Evolutionary conservation across 2,888 invertebrate genomes (phyloP).

Genomic region (Latheticus oryzae): DNA sequence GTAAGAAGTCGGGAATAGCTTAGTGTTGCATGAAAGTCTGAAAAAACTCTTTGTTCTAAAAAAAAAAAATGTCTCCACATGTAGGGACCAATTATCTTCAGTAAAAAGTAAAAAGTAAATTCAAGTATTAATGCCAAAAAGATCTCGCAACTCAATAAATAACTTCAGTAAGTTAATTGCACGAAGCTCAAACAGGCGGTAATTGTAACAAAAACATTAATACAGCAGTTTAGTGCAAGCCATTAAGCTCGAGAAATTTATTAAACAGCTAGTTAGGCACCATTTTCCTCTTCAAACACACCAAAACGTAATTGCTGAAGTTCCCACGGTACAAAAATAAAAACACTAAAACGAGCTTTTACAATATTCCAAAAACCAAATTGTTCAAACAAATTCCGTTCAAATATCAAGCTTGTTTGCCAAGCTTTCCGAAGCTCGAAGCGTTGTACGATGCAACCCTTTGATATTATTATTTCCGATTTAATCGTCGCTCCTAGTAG

Average conservation of each 20-base stretch:
- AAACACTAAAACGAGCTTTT: neutral
- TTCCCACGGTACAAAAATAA: constrained; percentile 1
- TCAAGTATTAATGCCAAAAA: too few relatives aligned
- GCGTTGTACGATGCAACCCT: constrained; percentile 11
- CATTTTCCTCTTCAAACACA: constrained; percentile 9
- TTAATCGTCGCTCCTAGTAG: constrained; percentile 32
- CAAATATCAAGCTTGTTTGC: constrained; percentile 16
- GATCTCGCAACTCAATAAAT: constrained; percentile 14
- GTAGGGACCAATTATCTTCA: too few relatives aligned
- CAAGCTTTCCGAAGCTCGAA: neutral
- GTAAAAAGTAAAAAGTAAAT: too few relatives aligned
- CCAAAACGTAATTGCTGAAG: constrained; percentile 4
- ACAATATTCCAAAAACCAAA: neutral
- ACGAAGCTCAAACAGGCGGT: constrained; percentile 22
- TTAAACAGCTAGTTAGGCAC: constrained; percentile 22
- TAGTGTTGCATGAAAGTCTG: constrained; percentile 34
- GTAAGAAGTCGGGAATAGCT: constrained; percentile 37
- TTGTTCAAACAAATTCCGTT: constrained; percentile 4
- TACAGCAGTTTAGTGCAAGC: constrained; percentile 32
- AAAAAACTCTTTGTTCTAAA: too few relatives aligned
- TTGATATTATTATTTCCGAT: constrained; percentile 42
- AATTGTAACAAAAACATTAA: constrained; percentile 35
- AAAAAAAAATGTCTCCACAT: neutral
- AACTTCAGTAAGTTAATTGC: constrained; percentile 20
- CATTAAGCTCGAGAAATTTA: constrained; percentile 35